A percentile compares a stretch with the other conserved stretches of the same genome.
phyloP scores from a whole-genome alignment of 2,888 invertebrate genomes.

The Callinectes sapidus region DNA sequence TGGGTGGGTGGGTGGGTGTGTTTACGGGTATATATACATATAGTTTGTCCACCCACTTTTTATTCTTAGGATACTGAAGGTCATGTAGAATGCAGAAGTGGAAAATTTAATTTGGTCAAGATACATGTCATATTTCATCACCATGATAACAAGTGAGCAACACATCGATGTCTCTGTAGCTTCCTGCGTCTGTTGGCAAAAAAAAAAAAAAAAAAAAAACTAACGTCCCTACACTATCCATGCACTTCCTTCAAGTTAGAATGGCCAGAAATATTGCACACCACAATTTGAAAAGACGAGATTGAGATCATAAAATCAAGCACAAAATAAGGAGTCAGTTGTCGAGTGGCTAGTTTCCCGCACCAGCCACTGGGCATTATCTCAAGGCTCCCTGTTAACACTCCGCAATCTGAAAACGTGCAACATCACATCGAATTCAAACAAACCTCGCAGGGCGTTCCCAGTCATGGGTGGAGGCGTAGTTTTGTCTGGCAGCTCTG shows the following conservation, averaged over 20 bases:
- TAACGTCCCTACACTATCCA: background rate
- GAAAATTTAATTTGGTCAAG: background rate
- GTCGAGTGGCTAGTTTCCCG: background rate
- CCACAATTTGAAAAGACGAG: background rate
- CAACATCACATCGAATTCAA: background rate
- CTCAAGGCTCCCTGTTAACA: background rate
- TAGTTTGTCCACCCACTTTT: background rate
- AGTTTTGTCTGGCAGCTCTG: slow-evolving; percentile 22
- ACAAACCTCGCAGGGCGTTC: background rate
- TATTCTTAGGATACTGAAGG: background rate
- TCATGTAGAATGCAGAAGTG: background rate
- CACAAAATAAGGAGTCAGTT: background rate
- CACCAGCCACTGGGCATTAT: background rate
- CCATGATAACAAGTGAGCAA: background rate
- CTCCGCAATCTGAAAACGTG: background rate
- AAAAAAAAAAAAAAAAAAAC: background rate
- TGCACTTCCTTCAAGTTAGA: background rate
- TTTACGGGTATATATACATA: no score
- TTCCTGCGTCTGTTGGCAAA: background rate
- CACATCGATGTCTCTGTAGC: background rate
- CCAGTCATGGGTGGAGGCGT: background rate
- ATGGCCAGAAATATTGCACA: background rate
- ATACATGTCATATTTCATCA: background rate
- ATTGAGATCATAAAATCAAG: background rate
- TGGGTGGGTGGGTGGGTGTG: no score